These are phyloP conservation scores for Passerina amoena DNA, from an alignment of 2,113 vertebrate species.

Conservation along the genomic window DNA sequence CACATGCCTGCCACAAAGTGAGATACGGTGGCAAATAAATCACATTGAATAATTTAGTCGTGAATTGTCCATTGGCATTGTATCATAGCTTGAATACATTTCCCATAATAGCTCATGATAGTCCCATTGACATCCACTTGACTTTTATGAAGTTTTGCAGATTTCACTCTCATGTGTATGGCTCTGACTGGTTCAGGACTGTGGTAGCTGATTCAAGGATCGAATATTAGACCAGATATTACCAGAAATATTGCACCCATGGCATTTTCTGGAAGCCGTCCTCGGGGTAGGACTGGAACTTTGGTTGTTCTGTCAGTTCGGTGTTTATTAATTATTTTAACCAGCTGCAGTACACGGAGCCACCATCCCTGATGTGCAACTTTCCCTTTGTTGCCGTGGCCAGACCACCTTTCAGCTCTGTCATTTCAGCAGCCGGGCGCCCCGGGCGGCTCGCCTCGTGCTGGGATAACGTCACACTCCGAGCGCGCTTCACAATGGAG, in stretches of 20 bases:
- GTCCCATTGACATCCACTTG: conserved; percentile 62
- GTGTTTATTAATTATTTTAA: conserved; percentile 8
- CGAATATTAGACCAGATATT: neutral
- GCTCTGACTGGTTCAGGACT: neutral
- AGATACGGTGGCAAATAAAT: conserved; percentile 12
- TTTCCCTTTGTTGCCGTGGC: neutral
- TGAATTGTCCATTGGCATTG: conserved; percentile 50
- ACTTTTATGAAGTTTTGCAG: conserved; percentile 65
- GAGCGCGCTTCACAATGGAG: conserved; percentile 54
- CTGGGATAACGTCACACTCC: conserved; percentile 10
- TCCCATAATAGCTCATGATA: conserved; percentile 57
- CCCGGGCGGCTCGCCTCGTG: neutral
- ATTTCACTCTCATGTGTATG: neutral
- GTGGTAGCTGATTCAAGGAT: neutral
- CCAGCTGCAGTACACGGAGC: neutral
- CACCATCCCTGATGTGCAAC: neutral
- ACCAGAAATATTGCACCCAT: neutral
- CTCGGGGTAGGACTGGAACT: neutral
- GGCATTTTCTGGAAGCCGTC: neutral
- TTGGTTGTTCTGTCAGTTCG: neutral
- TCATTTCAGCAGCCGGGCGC: conserved; percentile 2
- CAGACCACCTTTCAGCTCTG: neutral
- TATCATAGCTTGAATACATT: conserved; percentile 56
- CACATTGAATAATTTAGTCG: conserved; percentile 28
- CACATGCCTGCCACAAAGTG: neutral